Evolutionary conservation across 1,140 invertebrate species (phyloP), one percentile per base, ranked within the genome.

Genomic region (Yoshiicerus persimilis): DNA sequence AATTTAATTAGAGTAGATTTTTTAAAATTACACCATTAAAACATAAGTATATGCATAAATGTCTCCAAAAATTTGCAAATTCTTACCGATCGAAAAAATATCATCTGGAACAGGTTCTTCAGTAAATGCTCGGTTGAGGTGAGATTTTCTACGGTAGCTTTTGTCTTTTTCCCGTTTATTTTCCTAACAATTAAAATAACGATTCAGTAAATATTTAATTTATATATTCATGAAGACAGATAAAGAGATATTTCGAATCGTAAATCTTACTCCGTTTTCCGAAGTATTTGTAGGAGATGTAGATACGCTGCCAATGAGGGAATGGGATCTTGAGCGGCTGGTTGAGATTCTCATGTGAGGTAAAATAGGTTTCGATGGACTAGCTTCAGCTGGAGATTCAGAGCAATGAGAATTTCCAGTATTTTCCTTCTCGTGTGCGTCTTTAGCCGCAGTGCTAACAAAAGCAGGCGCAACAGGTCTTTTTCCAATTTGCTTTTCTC

Each of bases 101-200:
- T 41, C 11, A 39, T 86, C 84, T 13, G 93, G 92, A 88, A 93
- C 93, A 91, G 94, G 93, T 92, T 95, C 94, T 11, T 92, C 91
- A 86, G 93, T 94, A 75, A 93, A 91, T 13, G 94, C 93, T 80
- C 94, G 93, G 92, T 95, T 95, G 86, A 95, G 91, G 92, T 94
- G 94, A 47, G 94, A 95, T 92, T 95, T 95, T 84, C 95, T 92
- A 92, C 95, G 95, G 87, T 93, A 92, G 88, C 94, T 95, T 90
- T 95, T 95, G 92, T 95, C 95, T 89, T 93, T 94, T 56, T 89
- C 89, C 16, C 87, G 87, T 36, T 90, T 87, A 16, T 34, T 25
- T 36, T 87, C 86, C 86, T 77, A n/a, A n/a, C n/a, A n/a, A n/a
- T 11, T 38, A 4, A 80, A 80, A 38, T 36, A 56, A 84, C 23